Evolutionary conservation across 1,140 invertebrate species (phyloP).

Genomic region (Drosophila pectinifera): DNA sequence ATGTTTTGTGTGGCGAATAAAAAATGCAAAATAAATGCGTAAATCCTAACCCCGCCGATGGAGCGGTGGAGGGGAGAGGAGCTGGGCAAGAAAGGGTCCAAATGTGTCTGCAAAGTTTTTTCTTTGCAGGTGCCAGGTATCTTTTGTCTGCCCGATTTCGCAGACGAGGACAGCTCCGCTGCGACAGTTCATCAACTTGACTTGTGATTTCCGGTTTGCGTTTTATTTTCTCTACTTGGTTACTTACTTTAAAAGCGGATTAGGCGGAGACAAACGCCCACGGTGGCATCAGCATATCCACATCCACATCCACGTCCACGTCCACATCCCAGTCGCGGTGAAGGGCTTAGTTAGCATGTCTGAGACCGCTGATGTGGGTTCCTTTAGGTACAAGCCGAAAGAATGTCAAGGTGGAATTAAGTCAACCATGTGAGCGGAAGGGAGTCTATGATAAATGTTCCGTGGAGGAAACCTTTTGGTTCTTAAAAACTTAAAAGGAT

Average conservation of each 20-base stretch:
- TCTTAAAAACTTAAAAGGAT: neutral
- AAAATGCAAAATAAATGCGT: slow-evolving; percentile 84
- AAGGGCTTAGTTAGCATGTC: slow-evolving; percentile 54
- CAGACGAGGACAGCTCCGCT: slow-evolving; percentile 56
- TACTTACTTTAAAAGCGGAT: slow-evolving; percentile 80
- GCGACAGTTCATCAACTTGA: slow-evolving; percentile 81
- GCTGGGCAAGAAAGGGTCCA: slow-evolving; percentile 27
- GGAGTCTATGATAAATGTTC: slow-evolving; percentile 33
- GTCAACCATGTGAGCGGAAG: slow-evolving; percentile 31
- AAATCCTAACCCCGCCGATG: slow-evolving; percentile 64
- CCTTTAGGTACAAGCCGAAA: slow-evolving; percentile 10
- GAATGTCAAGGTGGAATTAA: slow-evolving; percentile 47
- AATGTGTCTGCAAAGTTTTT: slow-evolving; percentile 80
- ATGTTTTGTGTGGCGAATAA: slow-evolving; percentile 79
- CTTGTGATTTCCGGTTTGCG: slow-evolving; percentile 80
- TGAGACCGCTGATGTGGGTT: slow-evolving; percentile 49
- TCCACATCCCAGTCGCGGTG: slow-evolving; percentile 27
- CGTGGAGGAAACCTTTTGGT: neutral
- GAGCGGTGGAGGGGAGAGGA: neutral
- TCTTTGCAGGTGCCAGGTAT: slow-evolving; percentile 74
- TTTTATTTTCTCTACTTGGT: slow-evolving; percentile 38
- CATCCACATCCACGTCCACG: slow-evolving; percentile 13
- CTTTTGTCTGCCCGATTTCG: slow-evolving; percentile 69
- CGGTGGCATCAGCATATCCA: slow-evolving; percentile 64
- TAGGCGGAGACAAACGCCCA: slow-evolving; percentile 78